A percentile compares a stretch with the other conserved stretches of the same genome.
phyloP scores from a whole-genome alignment of 2,113 vertebrate species.

The Balaeniceps rex region DNA sequence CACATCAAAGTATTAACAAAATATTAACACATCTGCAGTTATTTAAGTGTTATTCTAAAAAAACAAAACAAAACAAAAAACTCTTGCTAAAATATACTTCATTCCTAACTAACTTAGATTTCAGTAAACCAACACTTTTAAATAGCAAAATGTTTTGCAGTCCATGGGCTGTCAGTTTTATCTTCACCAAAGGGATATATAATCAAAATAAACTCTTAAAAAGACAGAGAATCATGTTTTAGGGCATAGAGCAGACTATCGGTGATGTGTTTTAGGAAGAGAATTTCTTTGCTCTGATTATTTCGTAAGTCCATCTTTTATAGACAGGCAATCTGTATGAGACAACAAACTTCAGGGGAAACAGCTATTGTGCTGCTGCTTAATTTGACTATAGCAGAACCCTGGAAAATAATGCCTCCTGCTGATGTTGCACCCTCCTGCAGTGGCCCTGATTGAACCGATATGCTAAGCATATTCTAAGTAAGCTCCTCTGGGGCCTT shows the following conservation, averaged over 20 bases:
- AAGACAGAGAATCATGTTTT: background rate
- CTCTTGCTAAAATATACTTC: background rate
- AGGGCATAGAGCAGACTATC: background rate
- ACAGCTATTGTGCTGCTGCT: background rate
- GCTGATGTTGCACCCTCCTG: background rate
- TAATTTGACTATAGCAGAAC: background rate
- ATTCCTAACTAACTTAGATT: background rate
- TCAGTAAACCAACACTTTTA: background rate
- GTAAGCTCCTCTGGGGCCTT: background rate
- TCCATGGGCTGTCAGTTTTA: background rate
- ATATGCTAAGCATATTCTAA: background rate
- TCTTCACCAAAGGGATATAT: too few relatives aligned
- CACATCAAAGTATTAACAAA: background rate
- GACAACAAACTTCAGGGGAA: background rate
- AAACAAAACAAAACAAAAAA: background rate
- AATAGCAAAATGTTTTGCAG: background rate
- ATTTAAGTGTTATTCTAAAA: background rate
- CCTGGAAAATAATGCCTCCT: background rate
- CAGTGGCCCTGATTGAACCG: background rate
- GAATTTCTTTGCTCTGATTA: background rate
- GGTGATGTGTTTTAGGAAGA: rapidly evolving
- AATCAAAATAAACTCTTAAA: background rate
- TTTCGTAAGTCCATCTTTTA: background rate
- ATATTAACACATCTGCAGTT: background rate
- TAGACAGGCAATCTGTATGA: background rate